Percentiles rank a stretch among this genome's conserved stretches.
Evolutionary conservation across 1,140 invertebrate species (phyloP).

Genomic region (Monomorium pharaonis): DNA sequence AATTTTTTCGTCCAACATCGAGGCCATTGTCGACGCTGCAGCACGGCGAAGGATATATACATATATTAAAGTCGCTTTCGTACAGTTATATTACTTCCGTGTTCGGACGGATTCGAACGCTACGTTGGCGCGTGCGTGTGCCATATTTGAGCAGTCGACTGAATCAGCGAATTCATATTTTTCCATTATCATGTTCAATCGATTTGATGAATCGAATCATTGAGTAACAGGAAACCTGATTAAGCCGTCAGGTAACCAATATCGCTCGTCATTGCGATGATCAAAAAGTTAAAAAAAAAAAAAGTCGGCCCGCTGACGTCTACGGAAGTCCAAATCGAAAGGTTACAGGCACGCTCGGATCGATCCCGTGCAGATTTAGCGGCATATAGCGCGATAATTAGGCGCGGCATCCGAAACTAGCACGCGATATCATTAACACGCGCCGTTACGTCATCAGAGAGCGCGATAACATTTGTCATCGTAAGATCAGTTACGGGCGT

Average conservation of each 20-base stretch:
- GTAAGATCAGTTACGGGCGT: conserved; percentile 9
- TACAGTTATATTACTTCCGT: conserved; percentile 19
- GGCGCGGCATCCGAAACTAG: conserved; percentile 27
- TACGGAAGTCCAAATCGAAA: background rate
- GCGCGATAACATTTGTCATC: conserved; percentile 41
- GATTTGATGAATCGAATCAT: conserved; percentile 2
- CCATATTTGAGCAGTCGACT: background rate
- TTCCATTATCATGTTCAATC: conserved; percentile 1
- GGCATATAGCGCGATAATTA: conserved; percentile 31
- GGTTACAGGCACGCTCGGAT: background rate
- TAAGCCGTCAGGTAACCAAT: background rate
- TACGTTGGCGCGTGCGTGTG: background rate
- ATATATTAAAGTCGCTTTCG: conserved; percentile 39
- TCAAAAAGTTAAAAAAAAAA: conserved; percentile 19
- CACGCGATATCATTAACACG: conserved; percentile 38
- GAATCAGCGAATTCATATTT: background rate
- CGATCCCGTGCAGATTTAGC: conserved; percentile 29
- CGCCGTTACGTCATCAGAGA: conserved; percentile 27
- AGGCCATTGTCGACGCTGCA: background rate
- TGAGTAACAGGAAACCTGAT: background rate
- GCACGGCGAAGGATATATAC: background rate
- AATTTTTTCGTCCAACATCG: conserved; percentile 26
- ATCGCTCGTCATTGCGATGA: background rate
- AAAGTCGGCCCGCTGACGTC: background rate
- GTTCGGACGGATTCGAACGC: conserved; percentile 7